A percentile compares a stretch with the other conserved stretches of the same genome.
Conservation (phyloP, 92 coral and sea anemone species). For the Zoanthus solanderi region DNA sequence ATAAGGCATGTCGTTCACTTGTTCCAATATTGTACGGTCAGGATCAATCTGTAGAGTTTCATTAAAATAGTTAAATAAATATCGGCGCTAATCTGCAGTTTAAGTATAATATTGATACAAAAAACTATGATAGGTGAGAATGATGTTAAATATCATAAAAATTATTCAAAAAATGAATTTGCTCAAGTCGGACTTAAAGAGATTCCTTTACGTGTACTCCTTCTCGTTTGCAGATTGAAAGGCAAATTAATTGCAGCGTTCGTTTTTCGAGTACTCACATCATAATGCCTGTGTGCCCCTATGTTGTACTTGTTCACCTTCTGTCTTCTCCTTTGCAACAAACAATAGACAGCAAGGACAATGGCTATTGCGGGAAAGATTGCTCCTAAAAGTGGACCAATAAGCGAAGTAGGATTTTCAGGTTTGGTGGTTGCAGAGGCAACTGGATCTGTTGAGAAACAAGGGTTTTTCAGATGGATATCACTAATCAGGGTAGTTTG, state of each 20-base stretch:
- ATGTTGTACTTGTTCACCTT: background rate
- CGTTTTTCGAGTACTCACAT: background rate
- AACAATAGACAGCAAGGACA: background rate
- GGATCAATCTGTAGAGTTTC: constrained; percentile 85
- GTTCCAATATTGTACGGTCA: constrained; percentile 90
- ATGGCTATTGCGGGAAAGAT: background rate
- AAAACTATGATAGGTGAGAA: no score
- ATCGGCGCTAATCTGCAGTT: no score
- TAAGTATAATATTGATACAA: no score
- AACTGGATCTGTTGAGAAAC: background rate
- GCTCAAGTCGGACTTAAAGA: no score
- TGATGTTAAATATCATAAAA: no score
- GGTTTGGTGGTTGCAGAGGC: background rate
- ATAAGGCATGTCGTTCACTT: constrained; percentile 90
- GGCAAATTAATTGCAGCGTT: no score
- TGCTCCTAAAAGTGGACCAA: background rate
- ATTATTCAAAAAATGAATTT: no score
- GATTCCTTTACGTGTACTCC: no score
- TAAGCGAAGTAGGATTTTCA: background rate
- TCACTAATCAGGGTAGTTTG: no score
- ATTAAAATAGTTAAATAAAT: background rate
- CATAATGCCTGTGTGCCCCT: constrained; percentile 12
- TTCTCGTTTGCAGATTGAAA: no score
- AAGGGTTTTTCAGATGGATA: background rate
- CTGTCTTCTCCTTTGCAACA: background rate